Base-by-base conservation (phyloP, 2,888 invertebrate species). In the Euzetes globulus region DNA sequence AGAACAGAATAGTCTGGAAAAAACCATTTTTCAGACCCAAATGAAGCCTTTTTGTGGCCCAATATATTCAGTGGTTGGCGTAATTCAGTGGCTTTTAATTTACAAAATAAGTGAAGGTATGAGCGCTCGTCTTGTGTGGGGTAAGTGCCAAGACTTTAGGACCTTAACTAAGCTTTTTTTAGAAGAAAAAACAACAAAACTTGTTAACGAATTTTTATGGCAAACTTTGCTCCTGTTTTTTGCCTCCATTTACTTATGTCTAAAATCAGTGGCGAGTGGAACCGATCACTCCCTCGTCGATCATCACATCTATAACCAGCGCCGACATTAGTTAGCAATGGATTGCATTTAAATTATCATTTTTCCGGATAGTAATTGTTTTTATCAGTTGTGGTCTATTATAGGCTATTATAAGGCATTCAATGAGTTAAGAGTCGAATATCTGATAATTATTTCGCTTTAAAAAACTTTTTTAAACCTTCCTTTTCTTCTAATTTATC, bases 81-180 rank as follows among this genome's bases (percentile, higher is more conserved):
- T 55, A 55, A 55, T 55, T 55, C 55, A 55, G 55, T n/a, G 55
- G 55, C 55, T 55, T 17, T 47, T 55, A 55, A 55, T 55, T 55
- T 55, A 55, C 19, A 19, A 55, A 22, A 55, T 22, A 55, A 55
- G 55, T 55, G 47, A 13, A 47, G 47, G 13, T 3, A 47, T 11
- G 13, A 47, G 47, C 17, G 47, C 13, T 47, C 15, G 13, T 3
- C 17, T 11, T 47, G 47, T 55, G 55, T n/a, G 55, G 55, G n/a
- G 22, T 19, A 22, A 55, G 55, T 55, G 55, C 55, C 55, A 55
- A n/a, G n/a, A 55, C 55, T 55, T 25, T 55, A 55, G 9, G 55
- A 4, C 55, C 25, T n/a, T 55, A 17, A 19, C 9, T 4, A 55
- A 55, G 13, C 55, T 33, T 33, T 33, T 33, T 33, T 33, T n/a